Evolutionary conservation across 2,113 vertebrate genomes (phyloP).

Genomic region (Mellivora capensis): DNA sequence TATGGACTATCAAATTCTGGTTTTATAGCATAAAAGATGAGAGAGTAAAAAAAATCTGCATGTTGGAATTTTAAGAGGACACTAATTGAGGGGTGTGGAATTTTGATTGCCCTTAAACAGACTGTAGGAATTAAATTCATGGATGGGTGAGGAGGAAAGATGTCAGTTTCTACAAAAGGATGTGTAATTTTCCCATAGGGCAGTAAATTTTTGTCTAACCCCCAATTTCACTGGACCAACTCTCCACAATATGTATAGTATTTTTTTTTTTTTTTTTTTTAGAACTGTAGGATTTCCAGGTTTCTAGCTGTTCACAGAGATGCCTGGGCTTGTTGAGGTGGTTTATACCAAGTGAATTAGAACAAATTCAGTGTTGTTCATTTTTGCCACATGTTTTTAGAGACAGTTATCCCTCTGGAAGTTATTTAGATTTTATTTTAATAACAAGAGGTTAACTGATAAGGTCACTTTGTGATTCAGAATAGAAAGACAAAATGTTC

Average conservation of each 20-base stretch:
- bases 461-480: constrained; percentile 17
- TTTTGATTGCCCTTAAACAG: neutral
- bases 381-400: neutral
- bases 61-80: neutral
- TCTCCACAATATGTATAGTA: neutral
- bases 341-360: neutral
- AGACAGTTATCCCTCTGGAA: neutral
- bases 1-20: neutral
- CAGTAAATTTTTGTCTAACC: neutral
- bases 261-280: neutral
- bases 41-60: neutral
- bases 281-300: neutral
- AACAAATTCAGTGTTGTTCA: neutral
- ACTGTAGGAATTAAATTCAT: neutral
- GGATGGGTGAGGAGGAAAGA: neutral
- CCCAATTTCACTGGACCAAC: neutral
- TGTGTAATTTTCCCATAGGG: neutral
- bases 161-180: neutral
- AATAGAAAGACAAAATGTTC: constrained; percentile 49
- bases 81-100: neutral
- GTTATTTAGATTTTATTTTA: constrained; percentile 33
- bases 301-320: neutral
- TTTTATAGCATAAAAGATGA: neutral
- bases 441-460: constrained; percentile 31
- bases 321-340: neutral